Evolutionary conservation across 2,888 invertebrate species (phyloP), one percentile per base, ranked within the genome.

Genomic region (Cephus spinipes): DNA sequence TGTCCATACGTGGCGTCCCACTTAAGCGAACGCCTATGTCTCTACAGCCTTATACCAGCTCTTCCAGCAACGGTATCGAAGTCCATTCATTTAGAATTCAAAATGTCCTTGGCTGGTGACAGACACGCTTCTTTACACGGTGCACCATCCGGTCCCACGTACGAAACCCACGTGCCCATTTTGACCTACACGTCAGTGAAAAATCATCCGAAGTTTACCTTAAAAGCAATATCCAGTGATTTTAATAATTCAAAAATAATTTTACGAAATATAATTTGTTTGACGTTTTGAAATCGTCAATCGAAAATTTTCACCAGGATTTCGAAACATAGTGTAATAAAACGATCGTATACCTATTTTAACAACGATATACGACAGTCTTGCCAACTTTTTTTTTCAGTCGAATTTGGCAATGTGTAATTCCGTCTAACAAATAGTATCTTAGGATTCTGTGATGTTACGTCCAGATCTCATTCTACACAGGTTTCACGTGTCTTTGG

Each of bases 1-100:
- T 82, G 84, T 81, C 86, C 84, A 85, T 88, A 88, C 87, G 87
- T 85, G 87, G 88, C 85, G 88, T 88, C 84, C 87, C 86, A 88
- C 86, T 87, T 88, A 87, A 80, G 77, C 79, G 68, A 77, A 75
- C 76, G 69, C 69, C 81, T 81, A 81, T 80, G 83, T 15, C 31
- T 32, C 81, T 80, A 80, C 80, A 78, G 80, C 79, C 80, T 77
- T 80, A 80, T 73, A 71, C 23, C 40, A 23, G 33, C 31, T 74
- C 75, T 36, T 76, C 75, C 36, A 55, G 3, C 86, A 88, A 88
- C 88, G 85, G 87, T 86, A 87, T 86, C 85, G 85, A 80, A 83
- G 84, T 55, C 85, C 83, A 82, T 83, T 88, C 85, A 88, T 89
- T 89, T 87, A 85, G 80, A 84, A 89, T 88, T 87, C 87, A 87